Conservation (phyloP, 2,797 vertebrate genomes). For the Pangasius mekongensis region DNA sequence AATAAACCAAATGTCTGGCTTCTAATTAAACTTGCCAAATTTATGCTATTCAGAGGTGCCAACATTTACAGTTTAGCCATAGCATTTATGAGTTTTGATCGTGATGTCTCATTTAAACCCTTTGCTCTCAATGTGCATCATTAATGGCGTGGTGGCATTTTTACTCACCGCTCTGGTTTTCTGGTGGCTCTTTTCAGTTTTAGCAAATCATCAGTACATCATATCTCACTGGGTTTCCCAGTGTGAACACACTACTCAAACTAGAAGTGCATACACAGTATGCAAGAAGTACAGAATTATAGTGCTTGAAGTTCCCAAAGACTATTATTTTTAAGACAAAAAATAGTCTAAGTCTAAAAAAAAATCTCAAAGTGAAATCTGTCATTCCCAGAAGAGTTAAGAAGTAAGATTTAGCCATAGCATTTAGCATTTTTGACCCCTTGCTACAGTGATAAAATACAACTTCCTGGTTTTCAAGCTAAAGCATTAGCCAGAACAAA, state of each 20-base stretch:
- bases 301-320: neutral
- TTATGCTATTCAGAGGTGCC: neutral
- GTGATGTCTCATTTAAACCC: neutral
- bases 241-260: neutral
- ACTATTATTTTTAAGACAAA: neutral
- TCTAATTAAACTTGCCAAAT: neutral
- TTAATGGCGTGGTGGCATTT: neutral
- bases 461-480: neutral
- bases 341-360: neutral
- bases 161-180: neutral
- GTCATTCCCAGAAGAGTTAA: neutral
- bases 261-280: neutral
- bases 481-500: neutral
- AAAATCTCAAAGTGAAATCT: neutral
- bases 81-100: neutral
- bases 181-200: neutral
- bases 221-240: neutral
- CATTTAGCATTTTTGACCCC: neutral
- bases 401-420: neutral
- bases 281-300: neutral
- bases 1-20: neutral
- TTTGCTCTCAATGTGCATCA: neutral
- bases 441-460: neutral
- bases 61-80: neutral
- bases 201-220: neutral